Conservation (phyloP, 1,140 invertebrate genomes). For the Euwallacea fornicatus region DNA sequence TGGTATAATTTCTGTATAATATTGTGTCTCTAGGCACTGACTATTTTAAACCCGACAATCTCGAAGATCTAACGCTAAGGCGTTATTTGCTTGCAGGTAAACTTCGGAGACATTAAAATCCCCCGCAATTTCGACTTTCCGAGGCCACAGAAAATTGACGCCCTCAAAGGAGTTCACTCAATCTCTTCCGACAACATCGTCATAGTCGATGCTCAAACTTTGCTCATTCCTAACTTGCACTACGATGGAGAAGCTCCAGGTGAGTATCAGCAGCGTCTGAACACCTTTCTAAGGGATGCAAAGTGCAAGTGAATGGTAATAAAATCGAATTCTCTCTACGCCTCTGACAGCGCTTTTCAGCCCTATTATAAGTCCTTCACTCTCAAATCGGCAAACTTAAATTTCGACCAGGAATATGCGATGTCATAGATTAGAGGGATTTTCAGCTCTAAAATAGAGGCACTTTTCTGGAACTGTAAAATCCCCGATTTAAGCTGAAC, state of each 20-base stretch:
- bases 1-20: too few relatives aligned
- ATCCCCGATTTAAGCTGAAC: background rate
- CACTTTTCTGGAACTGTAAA: background rate
- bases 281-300: too few relatives aligned
- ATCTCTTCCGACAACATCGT: constrained; percentile 84
- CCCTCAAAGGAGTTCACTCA: constrained; percentile 76
- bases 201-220: constrained; percentile 86
- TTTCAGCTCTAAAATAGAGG: background rate
- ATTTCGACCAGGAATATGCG: background rate
- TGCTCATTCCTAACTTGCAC: constrained; percentile 82
- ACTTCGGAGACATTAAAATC: constrained; percentile 86
- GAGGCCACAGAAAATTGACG: constrained; percentile 75
- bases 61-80: background rate
- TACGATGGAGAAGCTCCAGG: constrained; percentile 90
- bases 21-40: too few relatives aligned
- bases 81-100: constrained; percentile 63
- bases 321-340: too few relatives aligned
- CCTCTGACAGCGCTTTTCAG: too few relatives aligned
- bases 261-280: constrained; percentile 52
- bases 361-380: background rate
- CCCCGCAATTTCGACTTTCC: constrained; percentile 78
- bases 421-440: background rate
- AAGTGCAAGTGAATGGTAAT: too few relatives aligned
- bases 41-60: background rate
- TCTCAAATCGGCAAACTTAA: background rate